Percentiles rank a stretch among this genome's conserved stretches.
Evolutionary conservation across 2,797 vertebrate genomes (phyloP).

Genomic region (Australoheros facetus): DNA sequence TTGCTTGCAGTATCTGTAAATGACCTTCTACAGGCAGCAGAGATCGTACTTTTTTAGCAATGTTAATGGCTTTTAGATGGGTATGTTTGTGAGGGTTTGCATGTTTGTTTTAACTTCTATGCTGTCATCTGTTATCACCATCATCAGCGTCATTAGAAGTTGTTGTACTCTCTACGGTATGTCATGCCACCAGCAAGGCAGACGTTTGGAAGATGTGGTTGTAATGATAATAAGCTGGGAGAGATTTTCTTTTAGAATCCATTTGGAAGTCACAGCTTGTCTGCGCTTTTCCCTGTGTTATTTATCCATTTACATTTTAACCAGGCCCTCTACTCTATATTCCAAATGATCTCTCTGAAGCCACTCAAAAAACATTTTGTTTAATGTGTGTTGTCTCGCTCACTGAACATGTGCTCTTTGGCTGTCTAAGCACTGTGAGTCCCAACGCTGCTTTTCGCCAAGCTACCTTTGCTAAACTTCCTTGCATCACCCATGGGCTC

Average conservation of each 20-base stretch:
- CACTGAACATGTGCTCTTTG: slow-evolving; percentile 5
- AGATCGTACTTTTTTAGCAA: slow-evolving; percentile 29
- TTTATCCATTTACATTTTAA: slow-evolving; percentile 57
- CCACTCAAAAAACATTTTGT: slow-evolving; percentile 24
- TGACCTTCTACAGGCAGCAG: slow-evolving; percentile 16
- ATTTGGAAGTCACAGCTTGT: slow-evolving; percentile 50
- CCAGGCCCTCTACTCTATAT: slow-evolving; percentile 19
- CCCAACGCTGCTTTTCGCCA: slow-evolving; percentile 37
- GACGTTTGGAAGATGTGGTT: slow-evolving; percentile 35
- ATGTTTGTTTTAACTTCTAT: slow-evolving; percentile 19
- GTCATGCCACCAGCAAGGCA: slow-evolving; percentile 44
- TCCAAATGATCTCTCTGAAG: slow-evolving; percentile 34
- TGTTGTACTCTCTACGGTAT: slow-evolving; percentile 33
- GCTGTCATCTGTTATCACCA: slow-evolving; percentile 38
- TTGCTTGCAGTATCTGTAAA: slow-evolving; percentile 38
- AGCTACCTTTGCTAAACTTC: slow-evolving; percentile 43
- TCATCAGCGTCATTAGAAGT: slow-evolving; percentile 46
- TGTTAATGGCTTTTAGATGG: slow-evolving; percentile 42
- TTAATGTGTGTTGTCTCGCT: slow-evolving; percentile 23
- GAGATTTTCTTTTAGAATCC: slow-evolving; percentile 47
- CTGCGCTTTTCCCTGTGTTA: slow-evolving; percentile 27
- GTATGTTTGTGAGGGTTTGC: background rate
- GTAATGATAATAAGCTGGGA: slow-evolving; percentile 57
- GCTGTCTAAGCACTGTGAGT: background rate
- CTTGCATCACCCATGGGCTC: slow-evolving; percentile 36